These are phyloP conservation scores for Peucedramus taeniatus DNA, from an alignment of 2,113 vertebrate species.

Conservation along the genomic window DNA sequence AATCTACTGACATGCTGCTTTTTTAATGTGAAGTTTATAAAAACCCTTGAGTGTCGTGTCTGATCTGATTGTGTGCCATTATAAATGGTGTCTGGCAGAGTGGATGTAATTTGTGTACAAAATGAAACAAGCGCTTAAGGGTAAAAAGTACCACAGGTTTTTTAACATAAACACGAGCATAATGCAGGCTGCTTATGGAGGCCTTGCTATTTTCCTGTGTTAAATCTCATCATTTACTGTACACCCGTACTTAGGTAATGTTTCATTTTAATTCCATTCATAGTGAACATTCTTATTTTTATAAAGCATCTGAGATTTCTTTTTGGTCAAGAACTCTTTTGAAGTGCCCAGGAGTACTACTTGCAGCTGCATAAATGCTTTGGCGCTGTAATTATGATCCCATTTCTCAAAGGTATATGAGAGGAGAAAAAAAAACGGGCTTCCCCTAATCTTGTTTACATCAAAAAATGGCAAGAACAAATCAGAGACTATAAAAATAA, in stretches of 20 bases:
- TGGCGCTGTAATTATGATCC: constrained; percentile 52
- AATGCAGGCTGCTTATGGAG: neutral
- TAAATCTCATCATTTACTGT: neutral
- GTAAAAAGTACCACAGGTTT: neutral
- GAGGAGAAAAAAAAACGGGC: constrained; percentile 15
- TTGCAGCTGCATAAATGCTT: constrained; percentile 36
- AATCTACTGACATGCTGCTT: neutral
- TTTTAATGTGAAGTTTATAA: constrained; percentile 29
- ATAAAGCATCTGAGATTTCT: neutral
- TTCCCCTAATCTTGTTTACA: constrained; percentile 36
- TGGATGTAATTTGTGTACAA: constrained; percentile 25
- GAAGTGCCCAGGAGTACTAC: constrained; percentile 19
- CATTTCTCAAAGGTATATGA: constrained; percentile 25
- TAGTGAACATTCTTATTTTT: neutral
- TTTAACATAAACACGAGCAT: neutral
- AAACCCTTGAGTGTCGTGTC: constrained; percentile 32
- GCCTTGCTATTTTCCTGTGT: neutral
- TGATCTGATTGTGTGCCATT: constrained; percentile 56
- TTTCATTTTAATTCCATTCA: constrained; percentile 18
- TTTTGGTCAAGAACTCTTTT: constrained; percentile 34
- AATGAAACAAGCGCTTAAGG: constrained; percentile 2
- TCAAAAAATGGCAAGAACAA: constrained; percentile 28
- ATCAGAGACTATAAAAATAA: constrained; percentile 12
- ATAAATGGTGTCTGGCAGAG: constrained; percentile 56
- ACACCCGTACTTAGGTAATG: neutral